These are phyloP conservation scores for Aleadryas rufinucha DNA, from an alignment of 2,113 vertebrate genomes.

Conservation along the genomic window DNA sequence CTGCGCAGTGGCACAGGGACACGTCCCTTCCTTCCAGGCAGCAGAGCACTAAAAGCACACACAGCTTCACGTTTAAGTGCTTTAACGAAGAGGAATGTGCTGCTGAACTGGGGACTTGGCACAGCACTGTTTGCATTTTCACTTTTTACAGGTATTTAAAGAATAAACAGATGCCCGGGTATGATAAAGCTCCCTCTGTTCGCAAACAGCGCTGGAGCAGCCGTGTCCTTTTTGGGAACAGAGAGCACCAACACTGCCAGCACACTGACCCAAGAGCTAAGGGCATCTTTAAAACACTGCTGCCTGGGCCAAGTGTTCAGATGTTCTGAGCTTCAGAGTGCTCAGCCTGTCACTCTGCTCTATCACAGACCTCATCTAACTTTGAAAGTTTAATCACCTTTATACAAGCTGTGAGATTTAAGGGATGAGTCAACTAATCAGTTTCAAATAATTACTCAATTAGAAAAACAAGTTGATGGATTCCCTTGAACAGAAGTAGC, in stretches of 20 bases:
- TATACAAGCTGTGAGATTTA: conserved; percentile 37
- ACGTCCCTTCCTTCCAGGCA: not conserved
- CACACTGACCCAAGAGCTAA: not conserved
- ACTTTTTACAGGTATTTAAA: not conserved
- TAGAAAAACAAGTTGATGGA: conserved; percentile 17
- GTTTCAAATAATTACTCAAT: conserved; percentile 54
- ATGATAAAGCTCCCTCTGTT: not conserved
- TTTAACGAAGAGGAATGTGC: not conserved
- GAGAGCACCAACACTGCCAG: not conserved
- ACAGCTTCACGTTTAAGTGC: rapidly evolving
- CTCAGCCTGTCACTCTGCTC: not conserved
- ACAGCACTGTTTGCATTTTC: not conserved
- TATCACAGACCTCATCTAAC: not conserved
- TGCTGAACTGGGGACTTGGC: not conserved
- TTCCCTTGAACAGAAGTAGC: conserved; percentile 18
- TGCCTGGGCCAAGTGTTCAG: not conserved
- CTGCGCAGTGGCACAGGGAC: not conserved
- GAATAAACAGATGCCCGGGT: not conserved
- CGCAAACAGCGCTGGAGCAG: not conserved
- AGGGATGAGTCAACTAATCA: conserved; percentile 33
- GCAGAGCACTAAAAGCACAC: not conserved
- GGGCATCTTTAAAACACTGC: not conserved
- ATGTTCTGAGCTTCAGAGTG: not conserved
- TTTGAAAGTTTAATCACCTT: conserved; percentile 53
- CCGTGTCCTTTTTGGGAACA: not conserved